Evolutionary conservation across 2,888 invertebrate genomes (phyloP), one percentile per base, ranked within the genome.

Genomic region (Agrochola macilenta): DNA sequence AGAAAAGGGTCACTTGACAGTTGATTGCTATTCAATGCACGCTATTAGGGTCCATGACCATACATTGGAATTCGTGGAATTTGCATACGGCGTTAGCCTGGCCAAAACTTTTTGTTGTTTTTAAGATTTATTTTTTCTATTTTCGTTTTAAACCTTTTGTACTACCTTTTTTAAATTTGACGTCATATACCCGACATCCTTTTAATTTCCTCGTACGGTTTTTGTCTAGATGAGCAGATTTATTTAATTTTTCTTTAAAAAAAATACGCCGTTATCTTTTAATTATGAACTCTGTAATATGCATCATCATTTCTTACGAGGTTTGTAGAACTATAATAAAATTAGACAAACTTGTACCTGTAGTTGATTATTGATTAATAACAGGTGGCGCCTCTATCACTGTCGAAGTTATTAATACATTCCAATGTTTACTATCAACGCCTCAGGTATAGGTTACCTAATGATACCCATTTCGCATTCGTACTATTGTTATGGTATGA

Each of bases 1-100:
- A 52, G 61, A 87, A 87, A 89, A 86, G 83, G 84, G 87, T 88
- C 84, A 82, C 14, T 69, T 78, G 66, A 65, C 76, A 69, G 23
- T 64, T 74, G 64, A 72, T 89, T 86, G 69, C 69, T 83, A 89
- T 89, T 87, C 88, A 65, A 74, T 60, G 58, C 72, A 77, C 64
- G 82, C 2, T 14, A 63, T 12, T 71, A 79, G 2, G 86, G 79
- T 87, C 82, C 82, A 81, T 81, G 83, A 84, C 86, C 86, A 85
- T 83, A 74, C 81, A 65, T 76, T 74, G 82, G 84, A 71, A 79
- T 87, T 88, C 73, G 61, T 76, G n/a, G 73, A 69, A 83, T 82
- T 81, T 79, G 78, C 82, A 79, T 82, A 74, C 64, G 20, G 26
- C 46, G 30, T 69, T 71, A 71, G 70, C 57, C 35, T n/a, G 74